A percentile compares a stretch with the other conserved stretches of the same genome.
phyloP scores from a whole-genome alignment of 2,797 vertebrate genomes.

The Parambassis ranga region DNA sequence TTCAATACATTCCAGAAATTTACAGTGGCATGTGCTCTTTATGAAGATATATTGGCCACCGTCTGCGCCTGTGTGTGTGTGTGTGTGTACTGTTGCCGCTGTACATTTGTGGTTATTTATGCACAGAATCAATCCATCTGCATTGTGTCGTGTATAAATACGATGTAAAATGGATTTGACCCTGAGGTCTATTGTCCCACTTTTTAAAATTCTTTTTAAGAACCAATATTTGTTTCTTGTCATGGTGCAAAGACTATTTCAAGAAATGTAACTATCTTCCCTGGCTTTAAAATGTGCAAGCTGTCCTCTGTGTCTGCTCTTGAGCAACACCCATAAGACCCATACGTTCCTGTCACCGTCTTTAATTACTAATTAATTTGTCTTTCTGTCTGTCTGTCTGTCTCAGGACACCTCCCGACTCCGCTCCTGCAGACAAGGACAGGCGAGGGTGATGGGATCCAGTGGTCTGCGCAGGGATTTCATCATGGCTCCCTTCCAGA shows the following conservation, averaged over 20 bases:
- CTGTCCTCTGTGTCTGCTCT: neutral
- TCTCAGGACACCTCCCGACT: slow-evolving; percentile 32
- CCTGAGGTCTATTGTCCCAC: slow-evolving; percentile 48
- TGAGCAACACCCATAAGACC: slow-evolving; percentile 4
- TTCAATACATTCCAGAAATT: slow-evolving; percentile 49
- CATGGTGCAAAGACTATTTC: too few relatives aligned
- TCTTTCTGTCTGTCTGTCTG: slow-evolving; percentile 8
- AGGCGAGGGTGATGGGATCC: slow-evolving; percentile 37
- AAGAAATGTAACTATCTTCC: too few relatives aligned
- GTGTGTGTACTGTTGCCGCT: slow-evolving; percentile 4
- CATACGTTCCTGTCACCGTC: neutral
- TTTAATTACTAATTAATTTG: slow-evolving; percentile 46
- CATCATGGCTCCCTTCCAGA: slow-evolving; percentile 55
- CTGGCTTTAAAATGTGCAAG: too few relatives aligned
- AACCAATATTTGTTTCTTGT: too few relatives aligned
- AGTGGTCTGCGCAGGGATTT: slow-evolving; percentile 43
- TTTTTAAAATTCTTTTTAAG: too few relatives aligned
- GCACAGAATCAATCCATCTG: slow-evolving; percentile 60
- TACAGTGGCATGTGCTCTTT: slow-evolving; percentile 55
- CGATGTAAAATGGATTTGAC: slow-evolving; percentile 60
- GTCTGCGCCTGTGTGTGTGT: neutral
- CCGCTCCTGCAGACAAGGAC: slow-evolving; percentile 45
- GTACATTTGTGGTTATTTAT: slow-evolving; percentile 49
- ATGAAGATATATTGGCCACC: slow-evolving; percentile 58
- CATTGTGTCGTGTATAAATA: slow-evolving; percentile 40